A percentile compares a stretch with the other conserved stretches of the same genome.
phyloP scores from a whole-genome alignment of 2,113 vertebrate genomes.

The Rutilus rutilus region DNA sequence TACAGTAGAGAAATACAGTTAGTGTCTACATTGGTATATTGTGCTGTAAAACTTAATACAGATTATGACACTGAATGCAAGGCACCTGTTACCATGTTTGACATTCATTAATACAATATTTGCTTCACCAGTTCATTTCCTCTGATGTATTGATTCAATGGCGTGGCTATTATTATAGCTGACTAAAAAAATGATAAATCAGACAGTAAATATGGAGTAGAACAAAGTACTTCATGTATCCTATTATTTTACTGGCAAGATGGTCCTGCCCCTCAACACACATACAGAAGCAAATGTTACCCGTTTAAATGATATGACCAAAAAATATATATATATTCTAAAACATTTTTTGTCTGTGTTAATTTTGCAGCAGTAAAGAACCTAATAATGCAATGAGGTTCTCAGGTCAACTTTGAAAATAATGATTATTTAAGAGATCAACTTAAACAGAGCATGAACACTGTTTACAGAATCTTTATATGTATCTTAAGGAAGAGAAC shows the following conservation, averaged over 20 bases:
- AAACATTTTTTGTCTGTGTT: neutral
- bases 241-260: neutral
- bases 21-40: neutral
- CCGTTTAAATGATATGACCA: neutral
- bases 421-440: neutral
- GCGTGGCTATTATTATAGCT: neutral
- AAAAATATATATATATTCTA: neutral
- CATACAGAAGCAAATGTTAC: neutral
- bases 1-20: neutral
- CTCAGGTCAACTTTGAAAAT: neutral
- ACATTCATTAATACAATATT: neutral
- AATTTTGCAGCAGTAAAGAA: slow-evolving; percentile 4
- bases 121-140: neutral
- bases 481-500: too few species aligned
- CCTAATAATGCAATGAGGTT: neutral
- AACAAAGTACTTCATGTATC: neutral
- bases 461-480: too few species aligned
- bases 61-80: neutral
- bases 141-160: neutral
- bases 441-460: neutral
- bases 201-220: neutral
- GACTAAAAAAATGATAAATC: neutral
- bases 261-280: neutral
- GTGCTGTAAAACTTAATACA: neutral
- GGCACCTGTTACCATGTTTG: neutral